phyloP scores from a whole-genome alignment of 2,797 vertebrate species.

The Propithecus perrieri region DNA sequence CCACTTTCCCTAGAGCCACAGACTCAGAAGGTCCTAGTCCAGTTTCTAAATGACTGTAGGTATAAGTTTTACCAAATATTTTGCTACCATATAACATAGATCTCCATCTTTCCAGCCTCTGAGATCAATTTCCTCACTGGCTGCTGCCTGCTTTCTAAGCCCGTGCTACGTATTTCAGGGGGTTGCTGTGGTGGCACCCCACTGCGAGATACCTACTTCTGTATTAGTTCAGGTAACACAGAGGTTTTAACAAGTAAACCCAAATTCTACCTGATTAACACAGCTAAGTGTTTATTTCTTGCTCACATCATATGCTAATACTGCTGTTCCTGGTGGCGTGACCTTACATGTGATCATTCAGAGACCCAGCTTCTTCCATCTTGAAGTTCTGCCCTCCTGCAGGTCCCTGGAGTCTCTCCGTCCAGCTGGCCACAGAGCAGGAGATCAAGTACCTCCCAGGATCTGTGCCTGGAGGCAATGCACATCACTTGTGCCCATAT shows the following conservation, averaged over 20 bases:
- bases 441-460: background rate
- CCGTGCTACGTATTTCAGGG: background rate
- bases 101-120: background rate
- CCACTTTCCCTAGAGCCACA: background rate
- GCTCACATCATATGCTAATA: background rate
- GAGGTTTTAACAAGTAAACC: background rate
- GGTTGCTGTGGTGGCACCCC: background rate
- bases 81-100: background rate
- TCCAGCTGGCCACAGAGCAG: background rate
- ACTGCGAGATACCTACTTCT: background rate
- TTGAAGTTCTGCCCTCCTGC: background rate
- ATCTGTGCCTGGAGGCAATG: background rate
- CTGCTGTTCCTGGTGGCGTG: background rate
- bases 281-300: background rate
- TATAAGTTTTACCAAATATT: background rate
- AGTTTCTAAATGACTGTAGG: background rate
- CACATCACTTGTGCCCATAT: background rate
- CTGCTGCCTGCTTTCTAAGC: background rate
- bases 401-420: background rate
- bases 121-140: background rate
- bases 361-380: background rate
- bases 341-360: background rate
- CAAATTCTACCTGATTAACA: background rate
- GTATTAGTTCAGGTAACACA: background rate
- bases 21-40: background rate